These are phyloP conservation scores for Drosophila rubida DNA, from an alignment of 2,888 invertebrate genomes.

Conservation along the genomic window DNA sequence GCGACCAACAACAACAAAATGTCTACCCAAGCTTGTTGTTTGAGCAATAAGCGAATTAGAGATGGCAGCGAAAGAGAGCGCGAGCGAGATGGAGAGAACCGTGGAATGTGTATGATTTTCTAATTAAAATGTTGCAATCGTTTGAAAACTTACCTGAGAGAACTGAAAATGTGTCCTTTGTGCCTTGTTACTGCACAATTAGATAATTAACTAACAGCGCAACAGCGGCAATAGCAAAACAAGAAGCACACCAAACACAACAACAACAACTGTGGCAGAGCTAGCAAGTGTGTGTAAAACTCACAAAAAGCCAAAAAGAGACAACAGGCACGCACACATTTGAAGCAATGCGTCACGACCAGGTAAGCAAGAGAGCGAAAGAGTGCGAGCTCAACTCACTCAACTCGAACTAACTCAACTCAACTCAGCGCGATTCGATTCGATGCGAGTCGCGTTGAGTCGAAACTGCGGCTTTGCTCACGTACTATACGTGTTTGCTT, in stretches of 20 bases:
- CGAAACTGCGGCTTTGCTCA: conserved; percentile 35
- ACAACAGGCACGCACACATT: conserved; percentile 24
- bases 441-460: conserved; percentile 14
- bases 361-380: conserved; percentile 31
- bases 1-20: conserved; percentile 41
- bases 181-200: conserved; percentile 14
- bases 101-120: conserved; percentile 40
- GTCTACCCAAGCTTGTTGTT: conserved; percentile 40
- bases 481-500: conserved; percentile 4
- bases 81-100: conserved; percentile 10
- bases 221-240: conserved; percentile 29
- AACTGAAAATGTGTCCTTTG: conserved; percentile 10
- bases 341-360: conserved; percentile 34
- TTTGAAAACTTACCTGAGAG: conserved; percentile 38
- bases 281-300: conserved; percentile 23
- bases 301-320: conserved; percentile 31
- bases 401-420: conserved; percentile 28
- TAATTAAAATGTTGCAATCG: conserved; percentile 27
- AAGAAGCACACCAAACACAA: conserved; percentile 25
- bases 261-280: conserved; percentile 24
- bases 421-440: conserved; percentile 24
- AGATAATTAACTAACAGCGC: conserved; percentile 19
- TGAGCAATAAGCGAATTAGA: neutral
- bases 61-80: conserved; percentile 6
- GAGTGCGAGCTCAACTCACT: conserved; percentile 34